Percentiles rank a stretch among this genome's conserved stretches.
phyloP scores from a whole-genome alignment of 2,888 invertebrate species.

The Rhabditoides inermis region DNA sequence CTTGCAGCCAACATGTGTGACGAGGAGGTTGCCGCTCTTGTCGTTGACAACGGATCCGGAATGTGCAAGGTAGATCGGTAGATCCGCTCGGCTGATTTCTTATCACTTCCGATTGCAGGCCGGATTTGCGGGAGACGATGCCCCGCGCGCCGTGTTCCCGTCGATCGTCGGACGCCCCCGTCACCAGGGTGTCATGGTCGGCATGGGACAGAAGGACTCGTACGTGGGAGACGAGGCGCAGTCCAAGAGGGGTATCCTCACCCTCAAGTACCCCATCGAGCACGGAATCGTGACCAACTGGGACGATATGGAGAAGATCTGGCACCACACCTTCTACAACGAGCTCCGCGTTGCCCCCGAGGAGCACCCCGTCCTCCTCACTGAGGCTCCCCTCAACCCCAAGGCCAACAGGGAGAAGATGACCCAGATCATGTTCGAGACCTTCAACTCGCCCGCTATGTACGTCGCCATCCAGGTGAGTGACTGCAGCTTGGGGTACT shows the following conservation, averaged over 20 bases:
- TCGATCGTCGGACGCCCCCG: constrained; percentile 71
- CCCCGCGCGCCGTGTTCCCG: constrained; percentile 74
- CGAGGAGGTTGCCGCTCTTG: constrained; percentile 72
- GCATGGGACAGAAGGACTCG: constrained; percentile 45
- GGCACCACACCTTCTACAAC: constrained; percentile 97
- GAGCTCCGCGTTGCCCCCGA: constrained; percentile 88
- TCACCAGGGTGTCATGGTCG: constrained; percentile 59
- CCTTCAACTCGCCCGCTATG: constrained; percentile 67
- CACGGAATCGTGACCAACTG: constrained; percentile 95
- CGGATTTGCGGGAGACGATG: constrained; percentile 70
- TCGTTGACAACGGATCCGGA: constrained; percentile 50
- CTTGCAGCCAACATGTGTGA: constrained; percentile 60
- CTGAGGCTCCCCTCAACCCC: constrained; percentile 84
- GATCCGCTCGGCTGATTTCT: no score
- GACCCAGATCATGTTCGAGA: constrained; percentile 84
- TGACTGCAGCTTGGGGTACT: no score
- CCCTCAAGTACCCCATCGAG: constrained; percentile 89
- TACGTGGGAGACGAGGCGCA: constrained; percentile 40
- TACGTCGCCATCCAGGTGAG: constrained; percentile 79
- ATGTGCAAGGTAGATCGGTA: constrained; percentile 70
- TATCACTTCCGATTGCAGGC: no score
- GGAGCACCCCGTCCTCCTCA: constrained; percentile 83
- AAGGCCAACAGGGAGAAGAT: constrained; percentile 91
- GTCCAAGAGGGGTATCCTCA: constrained; percentile 76
- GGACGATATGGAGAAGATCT: constrained; percentile 98